phyloP scores from a whole-genome alignment of 2,797 vertebrate genomes.

The Helarctos malayanus region DNA sequence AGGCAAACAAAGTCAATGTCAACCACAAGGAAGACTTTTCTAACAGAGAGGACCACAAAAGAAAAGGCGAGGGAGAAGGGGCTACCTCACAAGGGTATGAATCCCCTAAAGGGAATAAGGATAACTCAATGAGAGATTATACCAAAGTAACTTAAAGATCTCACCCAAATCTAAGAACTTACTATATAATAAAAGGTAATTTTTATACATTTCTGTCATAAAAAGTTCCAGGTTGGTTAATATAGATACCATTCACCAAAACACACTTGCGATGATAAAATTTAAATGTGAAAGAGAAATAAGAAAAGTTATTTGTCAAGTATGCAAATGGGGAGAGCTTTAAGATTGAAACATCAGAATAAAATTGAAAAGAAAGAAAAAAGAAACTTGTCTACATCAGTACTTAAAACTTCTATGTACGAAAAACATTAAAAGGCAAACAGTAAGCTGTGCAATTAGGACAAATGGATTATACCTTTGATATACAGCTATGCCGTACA shows the following conservation, averaged over 20 bases:
- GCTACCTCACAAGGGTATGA: background rate
- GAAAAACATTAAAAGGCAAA: constrained; percentile 37
- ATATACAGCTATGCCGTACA: background rate
- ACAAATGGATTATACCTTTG: background rate
- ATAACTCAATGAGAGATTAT: background rate
- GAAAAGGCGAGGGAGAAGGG: background rate
- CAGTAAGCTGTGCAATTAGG: background rate
- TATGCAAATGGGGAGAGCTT: background rate
- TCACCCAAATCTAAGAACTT: constrained; percentile 38
- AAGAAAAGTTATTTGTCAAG: background rate
- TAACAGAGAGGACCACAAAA: background rate
- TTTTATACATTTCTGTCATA: background rate
- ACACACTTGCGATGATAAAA: background rate
- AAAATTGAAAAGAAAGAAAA: background rate
- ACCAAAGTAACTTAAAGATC: background rate
- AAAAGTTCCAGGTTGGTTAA: constrained; percentile 4
- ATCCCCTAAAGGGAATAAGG: background rate
- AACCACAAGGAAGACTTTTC: background rate
- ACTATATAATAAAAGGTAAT: background rate
- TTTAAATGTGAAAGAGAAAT: constrained; percentile 41
- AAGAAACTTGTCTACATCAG: background rate
- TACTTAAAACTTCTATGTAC: background rate
- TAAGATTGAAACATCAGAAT: background rate
- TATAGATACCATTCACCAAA: background rate
- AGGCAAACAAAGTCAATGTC: constrained; percentile 9